phyloP scores from a whole-genome alignment of 1,140 invertebrate species.

The Magallana angulata region DNA sequence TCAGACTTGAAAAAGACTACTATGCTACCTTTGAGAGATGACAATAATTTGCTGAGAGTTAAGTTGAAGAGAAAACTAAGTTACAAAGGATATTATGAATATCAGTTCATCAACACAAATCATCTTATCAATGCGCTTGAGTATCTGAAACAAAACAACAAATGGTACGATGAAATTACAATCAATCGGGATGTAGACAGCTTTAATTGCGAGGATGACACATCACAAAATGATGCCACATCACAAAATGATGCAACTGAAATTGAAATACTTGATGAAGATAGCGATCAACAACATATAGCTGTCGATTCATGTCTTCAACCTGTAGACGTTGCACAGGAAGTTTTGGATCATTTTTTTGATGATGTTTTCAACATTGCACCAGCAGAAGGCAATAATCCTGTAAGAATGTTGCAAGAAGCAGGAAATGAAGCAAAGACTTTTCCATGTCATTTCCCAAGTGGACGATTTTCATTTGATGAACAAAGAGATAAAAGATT shows the following conservation, averaged over 20 bases:
- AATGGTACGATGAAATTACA: constrained; percentile 39
- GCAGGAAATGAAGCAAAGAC: constrained; percentile 43
- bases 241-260: constrained; percentile 24
- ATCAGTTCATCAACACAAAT: constrained; percentile 45
- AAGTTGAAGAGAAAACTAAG: constrained; percentile 49
- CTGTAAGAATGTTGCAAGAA: constrained; percentile 41
- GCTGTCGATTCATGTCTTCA: constrained; percentile 56
- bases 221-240: too few species aligned
- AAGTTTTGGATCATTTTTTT: constrained; percentile 49
- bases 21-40: constrained; percentile 28
- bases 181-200: background rate
- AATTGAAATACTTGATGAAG: too few species aligned
- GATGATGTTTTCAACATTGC: constrained; percentile 49
- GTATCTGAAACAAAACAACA: constrained; percentile 45
- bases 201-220: background rate
- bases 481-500: constrained; percentile 34
- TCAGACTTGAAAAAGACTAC: constrained; percentile 20
- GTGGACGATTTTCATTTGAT: constrained; percentile 26
- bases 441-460: constrained; percentile 41
- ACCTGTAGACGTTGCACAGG: constrained; percentile 57
- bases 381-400: constrained; percentile 41
- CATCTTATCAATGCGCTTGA: constrained; percentile 33
- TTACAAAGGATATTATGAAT: constrained; percentile 48
- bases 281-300: too few species aligned
- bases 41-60: constrained; percentile 32